phyloP scores from a whole-genome alignment of 2,888 invertebrate species.

The Steromphala cineraria region DNA sequence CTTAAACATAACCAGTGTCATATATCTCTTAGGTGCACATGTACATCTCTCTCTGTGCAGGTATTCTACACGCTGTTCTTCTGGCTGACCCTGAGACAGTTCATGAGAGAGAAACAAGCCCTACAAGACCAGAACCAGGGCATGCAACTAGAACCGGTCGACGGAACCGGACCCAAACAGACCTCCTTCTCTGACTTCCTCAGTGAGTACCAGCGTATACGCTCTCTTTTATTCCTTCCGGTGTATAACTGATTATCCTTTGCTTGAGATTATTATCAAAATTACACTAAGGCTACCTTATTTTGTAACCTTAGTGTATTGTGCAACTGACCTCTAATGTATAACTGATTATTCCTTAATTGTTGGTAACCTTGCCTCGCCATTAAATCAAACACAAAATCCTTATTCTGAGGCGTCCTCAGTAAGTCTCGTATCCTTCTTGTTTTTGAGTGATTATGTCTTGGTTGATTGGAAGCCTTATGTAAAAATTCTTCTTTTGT shows the following conservation, averaged over 20 bases:
- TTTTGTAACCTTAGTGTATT: not conserved
- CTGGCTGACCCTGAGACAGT: slow-evolving; percentile 95
- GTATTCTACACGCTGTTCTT: slow-evolving; percentile 93
- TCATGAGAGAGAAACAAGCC: slow-evolving; percentile 83
- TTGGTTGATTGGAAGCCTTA: too few species aligned
- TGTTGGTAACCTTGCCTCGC: too few species aligned
- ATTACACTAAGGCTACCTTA: not conserved
- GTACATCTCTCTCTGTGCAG: slow-evolving; percentile 70
- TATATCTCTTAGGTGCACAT: too few species aligned
- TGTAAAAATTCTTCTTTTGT: too few species aligned
- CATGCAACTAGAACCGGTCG: slow-evolving; percentile 62
- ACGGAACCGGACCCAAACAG: slow-evolving; percentile 2
- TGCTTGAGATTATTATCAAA: not conserved
- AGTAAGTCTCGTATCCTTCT: too few species aligned
- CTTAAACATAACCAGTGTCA: too few species aligned
- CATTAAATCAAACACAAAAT: too few species aligned
- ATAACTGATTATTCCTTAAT: too few species aligned
- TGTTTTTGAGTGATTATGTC: too few species aligned
- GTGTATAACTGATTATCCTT: too few species aligned
- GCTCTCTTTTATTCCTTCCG: too few species aligned
- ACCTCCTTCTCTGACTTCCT: slow-evolving; percentile 38
- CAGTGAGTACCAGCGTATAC: slow-evolving; percentile 36
- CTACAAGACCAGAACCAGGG: slow-evolving; percentile 76
- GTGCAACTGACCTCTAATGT: not conserved
- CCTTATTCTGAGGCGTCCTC: too few species aligned